Evolutionary conservation across 2,113 vertebrate species (phyloP).

Genomic region (Sigmodon hispidus): DNA sequence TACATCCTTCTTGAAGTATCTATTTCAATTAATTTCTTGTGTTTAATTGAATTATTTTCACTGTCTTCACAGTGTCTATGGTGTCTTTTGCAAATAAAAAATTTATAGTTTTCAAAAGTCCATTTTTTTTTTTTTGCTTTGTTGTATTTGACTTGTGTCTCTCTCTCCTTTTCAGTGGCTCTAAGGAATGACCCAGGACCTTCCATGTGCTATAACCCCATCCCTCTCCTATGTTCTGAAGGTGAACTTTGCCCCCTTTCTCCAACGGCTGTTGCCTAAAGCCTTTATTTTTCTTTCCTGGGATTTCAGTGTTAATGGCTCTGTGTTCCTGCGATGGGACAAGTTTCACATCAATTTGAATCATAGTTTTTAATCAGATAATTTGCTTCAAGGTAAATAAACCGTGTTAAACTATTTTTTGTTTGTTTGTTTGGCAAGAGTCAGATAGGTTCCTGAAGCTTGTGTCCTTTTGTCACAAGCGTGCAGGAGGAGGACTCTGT

Average conservation of each 20-base stretch:
- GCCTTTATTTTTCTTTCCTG: background rate
- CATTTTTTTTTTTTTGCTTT: background rate
- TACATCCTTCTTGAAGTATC: background rate
- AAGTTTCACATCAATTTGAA: constrained; percentile 15
- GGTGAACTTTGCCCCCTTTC: background rate
- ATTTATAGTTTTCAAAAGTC: background rate
- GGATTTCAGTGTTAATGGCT: background rate
- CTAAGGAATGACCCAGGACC: background rate
- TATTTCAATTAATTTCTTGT: background rate
- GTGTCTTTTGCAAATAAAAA: background rate
- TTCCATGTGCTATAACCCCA: background rate
- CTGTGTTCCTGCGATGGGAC: constrained; percentile 44
- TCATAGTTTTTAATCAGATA: constrained; percentile 64
- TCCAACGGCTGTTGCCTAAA: background rate
- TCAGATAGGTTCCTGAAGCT: background rate
- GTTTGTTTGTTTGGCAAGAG: constrained; percentile 66
- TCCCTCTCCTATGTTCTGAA: background rate
- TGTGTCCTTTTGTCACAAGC: constrained; percentile 68
- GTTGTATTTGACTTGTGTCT: too few species aligned
- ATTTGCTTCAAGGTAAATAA: constrained; percentile 78
- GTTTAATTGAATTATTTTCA: background rate
- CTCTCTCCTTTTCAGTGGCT: background rate
- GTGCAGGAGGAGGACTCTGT: constrained; percentile 72
- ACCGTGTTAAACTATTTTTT: constrained; percentile 60
- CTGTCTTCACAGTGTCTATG: background rate